phyloP scores from a whole-genome alignment of 2,888 invertebrate genomes.

The Leptopterna dolabrata region DNA sequence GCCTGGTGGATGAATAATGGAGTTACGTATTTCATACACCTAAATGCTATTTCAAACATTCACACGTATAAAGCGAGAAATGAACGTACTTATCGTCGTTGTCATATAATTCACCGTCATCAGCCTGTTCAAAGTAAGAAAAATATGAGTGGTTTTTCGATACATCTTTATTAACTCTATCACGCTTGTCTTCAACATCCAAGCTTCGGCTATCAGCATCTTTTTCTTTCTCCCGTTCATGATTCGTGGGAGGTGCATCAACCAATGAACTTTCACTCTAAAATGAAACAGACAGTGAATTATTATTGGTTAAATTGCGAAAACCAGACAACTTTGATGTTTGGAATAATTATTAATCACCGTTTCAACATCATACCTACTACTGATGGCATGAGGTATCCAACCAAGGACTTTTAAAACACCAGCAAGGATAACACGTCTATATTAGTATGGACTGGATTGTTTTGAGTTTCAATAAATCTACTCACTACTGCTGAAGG shows the following conservation, averaged over 20 bases:
- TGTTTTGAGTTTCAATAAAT: neutral
- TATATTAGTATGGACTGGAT: neutral
- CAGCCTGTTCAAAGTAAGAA: constrained; percentile 78
- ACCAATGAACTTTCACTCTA: constrained; percentile 62
- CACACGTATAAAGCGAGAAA: no score
- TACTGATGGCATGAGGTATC: no score
- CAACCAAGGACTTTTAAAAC: no score
- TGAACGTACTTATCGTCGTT: constrained; percentile 72
- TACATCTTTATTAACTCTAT: constrained; percentile 44
- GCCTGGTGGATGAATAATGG: no score
- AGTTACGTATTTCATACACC: no score
- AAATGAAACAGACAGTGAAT: constrained; percentile 18
- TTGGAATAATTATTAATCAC: no score
- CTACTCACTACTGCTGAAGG: constrained; percentile 55
- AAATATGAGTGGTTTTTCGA: constrained; percentile 70
- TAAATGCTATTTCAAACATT: no score
- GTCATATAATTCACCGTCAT: constrained; percentile 71
- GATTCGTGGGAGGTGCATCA: constrained; percentile 74
- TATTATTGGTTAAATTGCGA: neutral
- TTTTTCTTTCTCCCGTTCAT: constrained; percentile 65
- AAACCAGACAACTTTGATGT: no score
- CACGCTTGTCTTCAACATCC: constrained; percentile 29
- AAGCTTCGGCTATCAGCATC: neutral
- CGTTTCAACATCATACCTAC: no score
- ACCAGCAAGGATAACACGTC: no score